A percentile compares a stretch with the other conserved stretches of the same genome.
phyloP scores from a whole-genome alignment of 2,888 invertebrate species.

The Omphaloscelis lunosa region DNA sequence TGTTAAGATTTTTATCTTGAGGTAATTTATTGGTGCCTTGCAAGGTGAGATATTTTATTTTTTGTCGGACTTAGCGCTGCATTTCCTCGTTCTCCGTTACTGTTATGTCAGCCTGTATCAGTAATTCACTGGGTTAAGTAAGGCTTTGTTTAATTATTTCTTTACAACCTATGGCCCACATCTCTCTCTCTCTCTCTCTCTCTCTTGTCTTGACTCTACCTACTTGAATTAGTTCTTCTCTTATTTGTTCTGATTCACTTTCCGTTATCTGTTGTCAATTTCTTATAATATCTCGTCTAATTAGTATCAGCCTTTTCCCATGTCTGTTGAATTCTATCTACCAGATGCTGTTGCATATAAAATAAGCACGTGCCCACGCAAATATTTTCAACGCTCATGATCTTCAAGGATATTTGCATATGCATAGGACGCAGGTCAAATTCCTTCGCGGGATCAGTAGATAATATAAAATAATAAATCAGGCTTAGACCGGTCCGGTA shows the following conservation, averaged over 20 bases:
- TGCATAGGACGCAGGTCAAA: conserved; percentile 45
- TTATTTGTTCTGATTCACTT: not conserved
- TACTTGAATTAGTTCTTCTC: not conserved
- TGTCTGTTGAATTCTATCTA: not conserved
- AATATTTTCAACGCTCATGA: conserved; percentile 33
- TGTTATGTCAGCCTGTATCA: not conserved
- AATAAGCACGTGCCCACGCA: conserved; percentile 21
- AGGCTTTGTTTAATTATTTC: not conserved
- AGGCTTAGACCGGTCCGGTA: conserved; percentile 39
- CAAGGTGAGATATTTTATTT: conserved; percentile 24
- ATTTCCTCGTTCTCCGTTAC: not conserved
- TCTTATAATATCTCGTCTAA: not conserved
- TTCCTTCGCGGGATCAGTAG: conserved; percentile 46
- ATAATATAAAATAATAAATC: conserved; percentile 52
- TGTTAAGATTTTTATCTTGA: conserved; percentile 42
- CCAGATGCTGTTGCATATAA: conserved; percentile 3
- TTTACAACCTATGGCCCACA: not conserved
- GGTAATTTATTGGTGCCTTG: conserved; percentile 23
- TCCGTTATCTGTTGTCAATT: not conserved
- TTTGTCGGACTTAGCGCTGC: not conserved
- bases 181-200: not conserved
- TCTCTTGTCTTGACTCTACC: not conserved
- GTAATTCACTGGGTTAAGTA: not conserved
- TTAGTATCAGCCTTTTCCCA: not conserved
- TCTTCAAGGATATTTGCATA: conserved; percentile 53